Base-by-base conservation (phyloP, 2,888 invertebrate genomes). In the Gasteruption jaculator region DNA sequence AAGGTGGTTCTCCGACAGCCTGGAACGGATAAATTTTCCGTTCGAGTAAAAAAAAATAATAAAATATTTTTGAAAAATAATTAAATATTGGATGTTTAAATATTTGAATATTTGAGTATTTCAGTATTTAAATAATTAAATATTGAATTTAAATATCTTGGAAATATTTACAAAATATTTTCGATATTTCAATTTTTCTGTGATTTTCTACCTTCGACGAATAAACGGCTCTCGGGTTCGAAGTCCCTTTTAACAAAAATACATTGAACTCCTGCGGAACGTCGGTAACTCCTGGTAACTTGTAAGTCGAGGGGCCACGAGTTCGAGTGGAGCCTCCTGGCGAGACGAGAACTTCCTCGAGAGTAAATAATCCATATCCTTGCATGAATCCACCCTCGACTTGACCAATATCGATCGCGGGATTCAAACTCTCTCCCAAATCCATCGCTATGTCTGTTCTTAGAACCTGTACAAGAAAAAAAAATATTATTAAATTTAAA, bases 401-500 rank as follows among this genome's bases (percentile, higher is more conserved):
- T 74, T 94, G 94, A 0, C 94, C 94, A 52, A 94, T 86, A 61
- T 94, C 94, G 51, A 94, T 89, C 2, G 93, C 92, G 2, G 94
- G 94, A 71, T 94, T 94, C 34, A 94, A 72, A 70, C 91, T 92
- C 53, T 86, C 84, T 1, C 93, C 94, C 52, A 94, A 77, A 72
- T 94, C 94, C 92, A 94, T 93, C 0, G 94, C 91, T 53, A 94
- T 92, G 59, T 94, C 91, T 1, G 87, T 86, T 58, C 85, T 78
- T 25, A 90, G 71, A 1, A 93, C 84, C 78, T 78, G 53, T 12
- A 52, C 40, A 33, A 26, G 29, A 19, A n/a, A 15, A 30, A 27
- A 24, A 24, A 24, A n/a, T 24, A 24, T n/a, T n/a, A n/a, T n/a
- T n/a, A 24, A n/a, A 24, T 24, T 24, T 24, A n/a, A n/a, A 24